These are phyloP conservation scores for Samia ricini DNA, from an alignment of 1,140 invertebrate genomes.

Conservation along the genomic window DNA sequence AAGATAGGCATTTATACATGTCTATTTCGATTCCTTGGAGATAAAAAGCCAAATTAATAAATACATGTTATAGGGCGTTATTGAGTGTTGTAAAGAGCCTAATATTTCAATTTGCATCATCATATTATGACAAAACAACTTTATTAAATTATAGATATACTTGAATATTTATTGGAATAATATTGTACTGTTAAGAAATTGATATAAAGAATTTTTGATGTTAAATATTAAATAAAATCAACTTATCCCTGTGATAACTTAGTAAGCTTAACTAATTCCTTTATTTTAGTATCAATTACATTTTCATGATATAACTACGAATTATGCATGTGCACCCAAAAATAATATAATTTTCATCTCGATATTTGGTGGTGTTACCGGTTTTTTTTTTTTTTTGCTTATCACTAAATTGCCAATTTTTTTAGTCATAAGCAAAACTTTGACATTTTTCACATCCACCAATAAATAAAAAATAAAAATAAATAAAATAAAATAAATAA, in stretches of 20 bases:
- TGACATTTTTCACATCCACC: too few species aligned
- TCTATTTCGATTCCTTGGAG: too few species aligned
- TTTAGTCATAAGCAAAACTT: too few species aligned
- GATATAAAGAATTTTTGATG: not conserved
- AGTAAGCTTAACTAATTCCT: not conserved
- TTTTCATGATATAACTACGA: not conserved
- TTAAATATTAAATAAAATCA: not conserved
- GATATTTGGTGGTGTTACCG: not conserved
- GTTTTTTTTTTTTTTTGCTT: too few species aligned
- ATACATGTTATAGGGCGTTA: not conserved
- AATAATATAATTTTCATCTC: not conserved
- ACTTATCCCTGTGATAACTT: not conserved
- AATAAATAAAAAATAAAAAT: too few species aligned
- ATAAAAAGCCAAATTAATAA: too few species aligned
- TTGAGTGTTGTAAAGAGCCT: not conserved
- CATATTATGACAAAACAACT: not conserved
- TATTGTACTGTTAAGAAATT: not conserved
- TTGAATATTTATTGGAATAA: not conserved
- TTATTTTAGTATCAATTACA: not conserved
- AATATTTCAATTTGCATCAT: not conserved
- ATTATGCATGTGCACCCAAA: not conserved
- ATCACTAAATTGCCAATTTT: too few species aligned
- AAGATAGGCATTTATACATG: too few species aligned
- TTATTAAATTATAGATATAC: not conserved
- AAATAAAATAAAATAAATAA: too few species aligned